Conservation (phyloP, 1,140 invertebrate genomes). For the Drosophila tsacasi region DNA sequence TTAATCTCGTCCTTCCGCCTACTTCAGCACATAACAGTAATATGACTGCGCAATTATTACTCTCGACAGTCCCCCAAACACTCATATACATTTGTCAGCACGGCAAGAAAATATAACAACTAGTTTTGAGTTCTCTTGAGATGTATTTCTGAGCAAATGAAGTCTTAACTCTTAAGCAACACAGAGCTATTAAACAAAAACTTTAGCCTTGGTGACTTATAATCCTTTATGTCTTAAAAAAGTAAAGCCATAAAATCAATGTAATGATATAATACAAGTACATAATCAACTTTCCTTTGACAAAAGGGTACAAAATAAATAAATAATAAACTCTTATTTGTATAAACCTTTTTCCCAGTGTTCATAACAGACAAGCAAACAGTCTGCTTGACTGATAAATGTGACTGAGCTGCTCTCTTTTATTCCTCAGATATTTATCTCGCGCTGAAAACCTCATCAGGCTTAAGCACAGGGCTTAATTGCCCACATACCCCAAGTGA, state of each 20-base stretch:
- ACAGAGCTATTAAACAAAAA: not conserved
- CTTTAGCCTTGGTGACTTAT: too few species aligned
- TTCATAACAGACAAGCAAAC: not conserved
- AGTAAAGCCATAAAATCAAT: too few species aligned
- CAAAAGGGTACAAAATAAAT: too few species aligned
- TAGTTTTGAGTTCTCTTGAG: not conserved
- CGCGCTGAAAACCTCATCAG: slow-evolving; percentile 77
- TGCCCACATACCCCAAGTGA: slow-evolving; percentile 48
- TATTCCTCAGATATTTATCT: slow-evolving; percentile 74
- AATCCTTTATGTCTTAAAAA: too few species aligned
- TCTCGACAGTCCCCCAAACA: slow-evolving; percentile 24
- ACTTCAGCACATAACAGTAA: slow-evolving; percentile 57
- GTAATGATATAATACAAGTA: too few species aligned
- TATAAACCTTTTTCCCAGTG: slow-evolving; percentile 1
- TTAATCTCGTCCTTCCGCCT: slow-evolving; percentile 64
- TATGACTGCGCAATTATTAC: slow-evolving; percentile 59
- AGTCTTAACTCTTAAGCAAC: not conserved
- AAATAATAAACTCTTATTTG: too few species aligned
- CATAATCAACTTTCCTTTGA: too few species aligned
- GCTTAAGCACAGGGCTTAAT: slow-evolving; percentile 75
- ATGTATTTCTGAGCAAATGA: too few species aligned
- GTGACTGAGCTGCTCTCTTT: slow-evolving; percentile 24
- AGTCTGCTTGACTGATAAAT: slow-evolving; percentile 23
- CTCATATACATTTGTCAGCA: slow-evolving; percentile 4
- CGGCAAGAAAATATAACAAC: not conserved